Percentiles rank a stretch among this genome's conserved stretches.
phyloP scores from a whole-genome alignment of 2,888 invertebrate genomes.

The Trissolcus brochymenae region DNA sequence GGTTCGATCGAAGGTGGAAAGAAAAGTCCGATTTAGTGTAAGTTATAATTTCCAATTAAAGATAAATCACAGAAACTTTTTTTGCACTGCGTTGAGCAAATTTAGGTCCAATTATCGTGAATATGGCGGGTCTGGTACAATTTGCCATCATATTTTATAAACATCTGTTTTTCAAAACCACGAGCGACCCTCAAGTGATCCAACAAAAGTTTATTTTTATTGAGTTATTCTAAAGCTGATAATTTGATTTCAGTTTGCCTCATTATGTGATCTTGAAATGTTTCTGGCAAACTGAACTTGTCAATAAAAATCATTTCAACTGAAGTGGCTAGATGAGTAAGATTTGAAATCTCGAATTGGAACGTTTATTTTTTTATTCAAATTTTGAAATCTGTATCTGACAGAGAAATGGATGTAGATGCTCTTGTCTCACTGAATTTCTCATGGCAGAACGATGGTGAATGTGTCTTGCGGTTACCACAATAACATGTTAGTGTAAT shows the following conservation, averaged over 20 bases:
- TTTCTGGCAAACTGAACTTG: no score
- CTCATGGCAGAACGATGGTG: neutral
- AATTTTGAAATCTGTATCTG: neutral
- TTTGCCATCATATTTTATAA: slow-evolving; percentile 14
- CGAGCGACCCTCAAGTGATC: slow-evolving; percentile 11
- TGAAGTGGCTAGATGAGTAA: slow-evolving; percentile 32
- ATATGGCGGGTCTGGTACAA: neutral
- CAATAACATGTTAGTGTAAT: slow-evolving; percentile 18
- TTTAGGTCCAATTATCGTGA: neutral
- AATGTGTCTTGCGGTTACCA: slow-evolving; percentile 17
- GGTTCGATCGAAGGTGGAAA: neutral
- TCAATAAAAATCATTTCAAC: slow-evolving; percentile 13
- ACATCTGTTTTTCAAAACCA: slow-evolving; percentile 11
- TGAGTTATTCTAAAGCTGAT: slow-evolving; percentile 31
- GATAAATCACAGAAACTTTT: neutral
- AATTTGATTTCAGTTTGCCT: slow-evolving; percentile 38
- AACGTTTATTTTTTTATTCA: slow-evolving; percentile 21
- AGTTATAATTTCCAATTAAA: neutral
- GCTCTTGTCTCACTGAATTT: neutral
- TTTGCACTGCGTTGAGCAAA: neutral
- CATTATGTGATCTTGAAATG: slow-evolving; percentile 22
- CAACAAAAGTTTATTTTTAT: slow-evolving; percentile 34
- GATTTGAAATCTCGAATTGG: no score
- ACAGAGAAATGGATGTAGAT: neutral
- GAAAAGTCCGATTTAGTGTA: neutral